Percentiles rank a stretch among this genome's conserved stretches.
Evolutionary conservation across 2,797 vertebrate species (phyloP).

Genomic region (Pteronotus mesoamericanus): DNA sequence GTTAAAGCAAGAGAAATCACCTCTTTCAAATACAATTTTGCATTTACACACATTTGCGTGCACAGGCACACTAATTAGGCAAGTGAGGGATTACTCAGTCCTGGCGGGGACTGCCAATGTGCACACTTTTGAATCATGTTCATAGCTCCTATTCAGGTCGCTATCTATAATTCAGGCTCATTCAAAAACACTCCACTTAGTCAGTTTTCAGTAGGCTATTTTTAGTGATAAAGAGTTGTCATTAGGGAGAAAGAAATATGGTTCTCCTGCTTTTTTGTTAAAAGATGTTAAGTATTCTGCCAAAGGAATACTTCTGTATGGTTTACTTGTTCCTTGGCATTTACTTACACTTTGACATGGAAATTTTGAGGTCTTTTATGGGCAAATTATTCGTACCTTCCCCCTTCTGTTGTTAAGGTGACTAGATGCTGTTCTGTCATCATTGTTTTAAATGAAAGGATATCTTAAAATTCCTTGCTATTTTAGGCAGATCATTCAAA

Average conservation of each 20-base stretch:
- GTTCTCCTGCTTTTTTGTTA: slow-evolving; percentile 38
- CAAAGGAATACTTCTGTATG: not conserved
- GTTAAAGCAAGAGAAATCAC: not conserved
- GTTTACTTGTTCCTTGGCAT: slow-evolving; percentile 58
- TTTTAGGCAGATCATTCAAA: slow-evolving; percentile 78
- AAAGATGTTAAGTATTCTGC: slow-evolving; percentile 44
- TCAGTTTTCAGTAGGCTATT: slow-evolving; percentile 54
- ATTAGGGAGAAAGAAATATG: slow-evolving; percentile 32
- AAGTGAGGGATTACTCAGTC: not conserved
- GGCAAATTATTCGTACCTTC: slow-evolving; percentile 62
- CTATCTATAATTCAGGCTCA: slow-evolving; percentile 57
- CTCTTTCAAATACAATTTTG: not conserved
- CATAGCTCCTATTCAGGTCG: slow-evolving; percentile 32
- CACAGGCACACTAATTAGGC: not conserved
- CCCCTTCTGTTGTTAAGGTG: slow-evolving; percentile 21
- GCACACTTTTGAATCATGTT: not conserved
- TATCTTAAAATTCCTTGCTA: slow-evolving; percentile 77
- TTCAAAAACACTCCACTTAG: slow-evolving; percentile 46
- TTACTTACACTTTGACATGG: slow-evolving; percentile 69
- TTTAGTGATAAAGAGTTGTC: slow-evolving; percentile 59
- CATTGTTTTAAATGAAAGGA: slow-evolving; percentile 67
- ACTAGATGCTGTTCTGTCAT: slow-evolving; percentile 60
- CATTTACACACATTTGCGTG: accelerated
- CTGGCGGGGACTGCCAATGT: not conserved
- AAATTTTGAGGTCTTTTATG: slow-evolving; percentile 62